Conservation (phyloP, 2,888 invertebrate species). For the Eupithecia inturbata region DNA sequence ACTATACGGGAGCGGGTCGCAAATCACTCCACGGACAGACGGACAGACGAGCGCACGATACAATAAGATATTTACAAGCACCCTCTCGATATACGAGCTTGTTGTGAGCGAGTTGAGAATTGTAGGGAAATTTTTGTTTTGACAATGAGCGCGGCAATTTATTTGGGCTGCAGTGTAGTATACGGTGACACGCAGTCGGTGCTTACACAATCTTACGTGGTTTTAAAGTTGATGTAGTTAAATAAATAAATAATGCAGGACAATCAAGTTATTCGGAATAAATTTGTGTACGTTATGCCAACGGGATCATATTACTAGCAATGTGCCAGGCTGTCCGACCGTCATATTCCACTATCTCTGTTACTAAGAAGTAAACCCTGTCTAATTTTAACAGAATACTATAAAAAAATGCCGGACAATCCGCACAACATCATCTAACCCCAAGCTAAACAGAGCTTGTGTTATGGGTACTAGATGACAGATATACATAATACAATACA, state of each 20-base stretch:
- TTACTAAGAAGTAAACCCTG: too few species aligned
- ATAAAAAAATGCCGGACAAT: too few species aligned
- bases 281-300: neutral
- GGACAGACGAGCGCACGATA: constrained; percentile 68
- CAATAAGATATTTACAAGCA: constrained; percentile 77
- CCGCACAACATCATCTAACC: too few species aligned
- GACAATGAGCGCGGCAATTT: constrained; percentile 53
- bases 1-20: constrained; percentile 73
- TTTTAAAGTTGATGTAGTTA: neutral
- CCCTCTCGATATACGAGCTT: constrained; percentile 47
- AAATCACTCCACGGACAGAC: constrained; percentile 72
- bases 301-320: neutral
- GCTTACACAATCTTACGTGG: constrained; percentile 3
- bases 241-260: too few species aligned
- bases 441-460: too few species aligned
- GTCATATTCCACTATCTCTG: too few species aligned
- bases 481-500: too few species aligned
- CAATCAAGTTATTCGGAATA: neutral
- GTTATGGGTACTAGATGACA: too few species aligned
- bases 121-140: constrained; percentile 62
- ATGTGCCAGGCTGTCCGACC: too few species aligned
- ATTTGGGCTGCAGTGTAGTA: constrained; percentile 36
- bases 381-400: too few species aligned
- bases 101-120: constrained; percentile 44
- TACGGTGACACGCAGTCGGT: constrained; percentile 14